Evolutionary conservation across 2,113 vertebrate species (phyloP), one percentile per base, ranked within the genome.

Genomic region (Pionites leucogaster): DNA sequence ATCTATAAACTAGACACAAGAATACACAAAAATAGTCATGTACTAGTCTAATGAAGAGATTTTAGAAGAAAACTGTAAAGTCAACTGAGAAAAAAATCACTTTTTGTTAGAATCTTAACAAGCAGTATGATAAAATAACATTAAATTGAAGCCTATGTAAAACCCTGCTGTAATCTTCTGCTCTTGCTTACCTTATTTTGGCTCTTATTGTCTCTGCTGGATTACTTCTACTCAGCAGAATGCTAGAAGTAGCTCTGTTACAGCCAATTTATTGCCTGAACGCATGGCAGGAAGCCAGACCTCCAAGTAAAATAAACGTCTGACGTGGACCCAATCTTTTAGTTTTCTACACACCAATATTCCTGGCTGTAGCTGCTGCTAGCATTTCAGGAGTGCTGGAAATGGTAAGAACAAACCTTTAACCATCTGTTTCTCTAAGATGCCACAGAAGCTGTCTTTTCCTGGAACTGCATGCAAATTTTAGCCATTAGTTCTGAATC

Each of bases 191-290:
- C 96, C 96, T 93, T 92, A 31, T 27, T 79, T 83, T 78, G 46
- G 29, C 18, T 82, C 53, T 0, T 93, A 46, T 29, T 50, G 39
- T 46, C 77, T 68, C 81, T 70, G 35, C 39, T 93, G 62, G 53
- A 46, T 47, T 62, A 67, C 65, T 94, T 71, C 83, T 57, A 71
- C 69, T 50, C 44, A 76, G 82, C 10, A 59, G 84, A 94, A 59
- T 92, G 85, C 33, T 65, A 68, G 53, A 77, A 85, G 62, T 49
- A 82, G 84, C 78, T 93, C 68, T 87, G 71, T 47, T 86, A 47
- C 92, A 35, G 78, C 41, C 57, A 42, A 96, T 97, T 97, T 97
- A 96, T 96, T 93, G 88, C 41, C 63, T 67, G 59, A 82, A 83
- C 7, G 20, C 55, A 49, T 64, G 96, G 96, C 92, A 88, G 89